These are phyloP conservation scores for Centropristis striata DNA, from an alignment of 2,113 vertebrate species.

Conservation along the genomic window DNA sequence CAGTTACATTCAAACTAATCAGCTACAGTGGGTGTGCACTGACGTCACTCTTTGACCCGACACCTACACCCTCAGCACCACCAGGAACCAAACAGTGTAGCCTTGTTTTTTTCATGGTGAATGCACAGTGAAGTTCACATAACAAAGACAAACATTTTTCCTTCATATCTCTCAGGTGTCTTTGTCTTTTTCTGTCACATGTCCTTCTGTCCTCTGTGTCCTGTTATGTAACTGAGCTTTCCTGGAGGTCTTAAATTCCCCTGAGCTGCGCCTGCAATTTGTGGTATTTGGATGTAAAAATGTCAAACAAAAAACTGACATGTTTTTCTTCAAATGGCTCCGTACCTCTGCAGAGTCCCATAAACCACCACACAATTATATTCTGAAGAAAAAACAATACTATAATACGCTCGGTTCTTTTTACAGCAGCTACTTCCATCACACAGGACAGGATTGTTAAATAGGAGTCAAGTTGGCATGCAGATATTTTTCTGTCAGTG, in stretches of 20 bases:
- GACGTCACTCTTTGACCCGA: background rate
- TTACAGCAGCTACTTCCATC: conserved; percentile 33
- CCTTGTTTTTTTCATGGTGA: background rate
- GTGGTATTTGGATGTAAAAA: conserved; percentile 55
- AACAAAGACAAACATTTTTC: background rate
- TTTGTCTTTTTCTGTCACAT: background rate
- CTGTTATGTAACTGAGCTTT: conserved; percentile 47
- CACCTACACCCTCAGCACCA: background rate
- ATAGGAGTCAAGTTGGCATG: background rate
- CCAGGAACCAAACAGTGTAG: background rate
- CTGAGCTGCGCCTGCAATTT: conserved; percentile 37
- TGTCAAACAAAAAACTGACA: conserved; percentile 58
- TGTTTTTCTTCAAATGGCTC: conserved; percentile 51
- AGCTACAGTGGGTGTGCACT: background rate
- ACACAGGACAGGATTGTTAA: conserved; percentile 15
- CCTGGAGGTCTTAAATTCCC: conserved; percentile 62
- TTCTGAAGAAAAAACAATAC: conserved; percentile 17
- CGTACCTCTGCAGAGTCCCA: conserved; percentile 8
- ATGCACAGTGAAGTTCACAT: background rate
- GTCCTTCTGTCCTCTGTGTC: background rate
- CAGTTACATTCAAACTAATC: background rate
- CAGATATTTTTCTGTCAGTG: conserved; percentile 12
- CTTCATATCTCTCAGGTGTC: conserved; percentile 17
- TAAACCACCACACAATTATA: conserved; percentile 30
- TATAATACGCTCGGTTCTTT: background rate